Evolutionary conservation across 1,140 invertebrate species (phyloP).

Genomic region (Eueides isabella): DNA sequence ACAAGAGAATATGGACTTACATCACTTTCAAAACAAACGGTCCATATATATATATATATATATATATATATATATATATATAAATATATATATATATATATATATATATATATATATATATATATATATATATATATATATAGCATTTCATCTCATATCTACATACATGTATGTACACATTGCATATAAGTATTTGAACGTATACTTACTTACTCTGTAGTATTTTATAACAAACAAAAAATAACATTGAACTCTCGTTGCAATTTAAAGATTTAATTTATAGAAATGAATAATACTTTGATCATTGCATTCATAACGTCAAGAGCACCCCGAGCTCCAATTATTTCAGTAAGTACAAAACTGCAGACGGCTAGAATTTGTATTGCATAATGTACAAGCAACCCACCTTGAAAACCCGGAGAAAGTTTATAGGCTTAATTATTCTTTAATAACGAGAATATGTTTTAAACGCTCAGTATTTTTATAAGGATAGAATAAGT

Average conservation of each 20-base stretch:
- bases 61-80: too few species aligned
- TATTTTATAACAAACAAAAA: neutral
- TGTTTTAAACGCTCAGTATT: constrained; percentile 19
- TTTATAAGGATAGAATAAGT: neutral
- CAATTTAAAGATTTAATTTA: constrained; percentile 1
- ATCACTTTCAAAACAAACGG: too few species aligned
- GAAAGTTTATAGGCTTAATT: constrained; percentile 28
- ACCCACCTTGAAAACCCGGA: neutral
- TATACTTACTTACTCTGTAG: neutral
- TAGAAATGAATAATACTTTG: constrained; percentile 13
- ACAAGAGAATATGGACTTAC: too few species aligned
- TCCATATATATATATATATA: too few species aligned
- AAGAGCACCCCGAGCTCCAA: constrained; percentile 49
- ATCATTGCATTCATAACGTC: constrained; percentile 13
- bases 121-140: too few species aligned
- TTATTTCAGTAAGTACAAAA: constrained; percentile 45
- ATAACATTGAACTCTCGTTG: neutral
- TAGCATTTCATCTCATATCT: too few species aligned
- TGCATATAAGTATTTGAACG: neutral
- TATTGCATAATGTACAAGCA: constrained; percentile 23
- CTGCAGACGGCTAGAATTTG: constrained; percentile 20
- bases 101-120: too few species aligned
- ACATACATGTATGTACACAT: too few species aligned
- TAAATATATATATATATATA: too few species aligned
- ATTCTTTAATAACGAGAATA: constrained; percentile 14